Evolutionary conservation across 2,888 invertebrate genomes (phyloP), one percentile per base, ranked within the genome.

Genomic region (Seira ritae): DNA sequence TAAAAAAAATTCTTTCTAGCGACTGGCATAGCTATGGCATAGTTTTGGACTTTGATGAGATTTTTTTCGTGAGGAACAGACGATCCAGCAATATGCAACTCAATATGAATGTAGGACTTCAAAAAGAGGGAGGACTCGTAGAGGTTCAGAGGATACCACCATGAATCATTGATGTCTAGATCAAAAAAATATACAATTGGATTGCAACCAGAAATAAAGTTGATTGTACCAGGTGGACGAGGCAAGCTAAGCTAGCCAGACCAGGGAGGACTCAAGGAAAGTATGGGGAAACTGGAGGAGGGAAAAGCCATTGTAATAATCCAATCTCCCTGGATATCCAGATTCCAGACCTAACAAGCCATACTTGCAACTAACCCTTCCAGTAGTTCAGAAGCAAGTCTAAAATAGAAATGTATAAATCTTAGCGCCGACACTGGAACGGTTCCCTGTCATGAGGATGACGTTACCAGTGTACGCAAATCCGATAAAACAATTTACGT

Each of bases 161-260:
- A 69, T 77, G 77, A 77, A 37, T 70, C 77, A 77, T 77, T 70
- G 77, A 22, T 62, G 69, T 70, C 20, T 20, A 62, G 69, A 77
- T 62, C 77, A 69, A 69, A 70, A 65, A 66, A 65, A 55, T 55
- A 12, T 55, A 55, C n/a, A 55, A 55, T 55, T 55, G 55, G 55
- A 55, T n/a, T 55, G 55, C 17, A 55, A 31, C 31, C 55, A 55
- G 55, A 17, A 55, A 17, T 55, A 55, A 55, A 55, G 55, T 55
- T 55, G 55, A 55, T 55, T 55, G 55, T 55, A 55, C 17, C 55
- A 55, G 55, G 55, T 55, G 55, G 55, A 12, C 55, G 15, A 55
- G 55, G 55, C 55, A 31, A 31, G 31, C 31, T n/a, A 55, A 55
- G 17, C 55, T 8, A 42, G 42, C 15, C 17, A 17, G 55, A 55